These are phyloP conservation scores for Mastomys natalensis DNA, from an alignment of 2,113 vertebrate genomes.

Conservation along the genomic window DNA sequence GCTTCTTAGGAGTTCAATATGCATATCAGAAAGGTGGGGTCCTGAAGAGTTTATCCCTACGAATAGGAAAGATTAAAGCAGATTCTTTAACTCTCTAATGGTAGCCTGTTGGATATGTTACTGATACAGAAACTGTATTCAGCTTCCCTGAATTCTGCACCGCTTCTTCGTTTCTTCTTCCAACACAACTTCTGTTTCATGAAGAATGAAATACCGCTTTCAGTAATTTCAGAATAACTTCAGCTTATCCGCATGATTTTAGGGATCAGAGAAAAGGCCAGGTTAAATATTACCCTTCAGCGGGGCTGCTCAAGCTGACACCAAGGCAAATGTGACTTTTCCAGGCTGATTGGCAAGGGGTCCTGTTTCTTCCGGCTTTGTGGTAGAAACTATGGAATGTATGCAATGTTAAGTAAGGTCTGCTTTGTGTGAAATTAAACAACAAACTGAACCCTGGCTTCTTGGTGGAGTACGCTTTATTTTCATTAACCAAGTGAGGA, in stretches of 20 bases:
- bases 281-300: constrained; percentile 80
- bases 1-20: neutral
- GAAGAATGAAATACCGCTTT: constrained; percentile 73
- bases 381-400: constrained; percentile 67
- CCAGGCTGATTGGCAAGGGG: constrained; percentile 64
- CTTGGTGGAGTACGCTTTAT: constrained; percentile 30
- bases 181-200: constrained; percentile 59
- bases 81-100: constrained; percentile 55
- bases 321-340: constrained; percentile 58
- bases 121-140: constrained; percentile 52
- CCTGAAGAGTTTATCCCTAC: constrained; percentile 38
- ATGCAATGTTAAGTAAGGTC: constrained; percentile 60
- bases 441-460: constrained; percentile 54
- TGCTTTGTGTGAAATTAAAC: constrained; percentile 70
- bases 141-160: constrained; percentile 46
- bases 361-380: constrained; percentile 60
- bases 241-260: constrained; percentile 75
- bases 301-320: constrained; percentile 57
- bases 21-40: neutral
- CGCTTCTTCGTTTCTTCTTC: constrained; percentile 60
- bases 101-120: constrained; percentile 62
- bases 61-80: constrained; percentile 61
- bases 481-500: constrained; percentile 49
- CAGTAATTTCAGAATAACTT: constrained; percentile 75
- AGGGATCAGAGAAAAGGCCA: constrained; percentile 76